Conservation (phyloP, 2,888 invertebrate species). For the Cremastinae sp. region DNA sequence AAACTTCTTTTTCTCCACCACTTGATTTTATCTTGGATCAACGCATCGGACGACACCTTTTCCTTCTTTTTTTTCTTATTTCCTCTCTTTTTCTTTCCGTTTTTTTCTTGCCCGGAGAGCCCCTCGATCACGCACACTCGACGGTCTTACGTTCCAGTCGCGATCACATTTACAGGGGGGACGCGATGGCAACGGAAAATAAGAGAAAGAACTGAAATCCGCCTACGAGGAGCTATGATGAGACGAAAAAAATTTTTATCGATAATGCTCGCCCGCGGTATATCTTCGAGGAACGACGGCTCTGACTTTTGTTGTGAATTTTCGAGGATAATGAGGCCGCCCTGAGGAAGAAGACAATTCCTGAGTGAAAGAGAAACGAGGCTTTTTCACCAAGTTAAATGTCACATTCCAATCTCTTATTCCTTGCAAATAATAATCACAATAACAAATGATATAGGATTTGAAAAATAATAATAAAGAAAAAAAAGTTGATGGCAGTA, state of each 20-base stretch:
- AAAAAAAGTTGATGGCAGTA: too few relatives aligned
- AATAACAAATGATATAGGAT: too few relatives aligned
- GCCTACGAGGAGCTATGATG: slow-evolving; percentile 4
- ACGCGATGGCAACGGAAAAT: background rate
- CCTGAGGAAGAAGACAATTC: too few relatives aligned
- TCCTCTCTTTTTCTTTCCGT: too few relatives aligned
- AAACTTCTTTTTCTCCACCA: slow-evolving; percentile 15
- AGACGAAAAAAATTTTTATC: slow-evolving; percentile 17
- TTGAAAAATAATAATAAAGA: too few relatives aligned
- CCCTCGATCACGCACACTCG: slow-evolving; percentile 12
- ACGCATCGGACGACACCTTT: slow-evolving; percentile 27
- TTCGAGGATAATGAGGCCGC: too few relatives aligned
- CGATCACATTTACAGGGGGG: slow-evolving; percentile 42
- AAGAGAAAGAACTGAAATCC: slow-evolving; percentile 1
- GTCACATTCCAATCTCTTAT: too few relatives aligned
- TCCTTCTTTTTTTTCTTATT: too few relatives aligned
- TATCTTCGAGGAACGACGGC: background rate
- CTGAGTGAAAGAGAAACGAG: too few relatives aligned
- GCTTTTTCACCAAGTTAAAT: too few relatives aligned
- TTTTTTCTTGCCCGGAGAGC: background rate
- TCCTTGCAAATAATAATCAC: too few relatives aligned
- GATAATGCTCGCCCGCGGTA: slow-evolving; percentile 4
- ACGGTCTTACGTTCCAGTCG: slow-evolving; percentile 9
- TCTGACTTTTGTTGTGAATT: too few relatives aligned
- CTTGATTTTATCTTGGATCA: slow-evolving; percentile 37